These are phyloP conservation scores for Melolontha melolontha DNA, from an alignment of 2,888 invertebrate genomes.

Conservation along the genomic window DNA sequence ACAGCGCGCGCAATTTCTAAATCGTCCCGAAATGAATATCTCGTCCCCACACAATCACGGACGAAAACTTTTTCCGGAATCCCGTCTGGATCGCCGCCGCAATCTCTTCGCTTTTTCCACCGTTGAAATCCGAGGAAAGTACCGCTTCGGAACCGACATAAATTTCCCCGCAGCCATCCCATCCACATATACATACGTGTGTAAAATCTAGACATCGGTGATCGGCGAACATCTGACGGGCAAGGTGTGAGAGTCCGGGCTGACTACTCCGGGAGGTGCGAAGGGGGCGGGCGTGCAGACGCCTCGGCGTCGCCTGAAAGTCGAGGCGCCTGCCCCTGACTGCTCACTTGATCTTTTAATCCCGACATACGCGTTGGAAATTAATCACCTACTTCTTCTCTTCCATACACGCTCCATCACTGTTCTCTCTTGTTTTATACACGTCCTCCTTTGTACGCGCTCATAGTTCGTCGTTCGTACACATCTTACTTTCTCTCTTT, in stretches of 20 bases:
- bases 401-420: slow-evolving; percentile 32
- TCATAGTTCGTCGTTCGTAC: neutral
- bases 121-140: slow-evolving; percentile 1
- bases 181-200: slow-evolving; percentile 2
- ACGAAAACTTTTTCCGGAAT: slow-evolving; percentile 19
- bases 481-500: slow-evolving; percentile 2
- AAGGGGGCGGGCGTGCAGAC: slow-evolving; percentile 54
- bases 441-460: slow-evolving; percentile 41
- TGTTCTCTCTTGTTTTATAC: slow-evolving; percentile 45
- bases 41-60: neutral
- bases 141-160: neutral
- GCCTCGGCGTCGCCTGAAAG: slow-evolving; percentile 63
- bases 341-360: slow-evolving; percentile 66
- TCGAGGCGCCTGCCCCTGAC: slow-evolving; percentile 65
- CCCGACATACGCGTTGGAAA: slow-evolving; percentile 66
- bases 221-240: slow-evolving; percentile 47
- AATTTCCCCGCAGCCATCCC: slow-evolving; percentile 15
- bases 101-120: neutral
- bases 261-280: slow-evolving; percentile 55
- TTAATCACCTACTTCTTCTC: slow-evolving; percentile 62
- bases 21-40: slow-evolving; percentile 1
- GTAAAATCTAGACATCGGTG: slow-evolving; percentile 44
- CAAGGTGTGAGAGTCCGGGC: slow-evolving; percentile 53
- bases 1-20: neutral
- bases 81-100: slow-evolving; percentile 2